Evolutionary conservation across 2,888 invertebrate genomes (phyloP).

Genomic region (Drosophila anomalata): DNA sequence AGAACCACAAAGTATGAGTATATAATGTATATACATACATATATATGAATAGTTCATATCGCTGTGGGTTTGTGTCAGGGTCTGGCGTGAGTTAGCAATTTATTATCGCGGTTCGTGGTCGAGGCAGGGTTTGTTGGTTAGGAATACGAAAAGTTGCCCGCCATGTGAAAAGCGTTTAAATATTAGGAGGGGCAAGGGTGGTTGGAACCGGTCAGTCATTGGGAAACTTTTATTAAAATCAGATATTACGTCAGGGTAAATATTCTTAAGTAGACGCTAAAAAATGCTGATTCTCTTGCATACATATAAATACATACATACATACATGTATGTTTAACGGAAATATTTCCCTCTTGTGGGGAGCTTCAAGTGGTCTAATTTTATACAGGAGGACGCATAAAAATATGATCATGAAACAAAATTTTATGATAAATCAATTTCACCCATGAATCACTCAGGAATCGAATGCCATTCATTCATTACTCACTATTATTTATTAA

Average conservation of each 20-base stretch:
- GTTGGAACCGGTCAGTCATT: slow-evolving; percentile 14
- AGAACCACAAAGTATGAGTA: slow-evolving; percentile 6
- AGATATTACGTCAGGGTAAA: slow-evolving; percentile 15
- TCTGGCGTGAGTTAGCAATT: slow-evolving; percentile 32
- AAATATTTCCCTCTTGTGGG: slow-evolving; percentile 9
- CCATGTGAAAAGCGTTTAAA: slow-evolving; percentile 3
- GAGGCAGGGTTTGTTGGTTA: slow-evolving; percentile 30
- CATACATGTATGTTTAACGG: not conserved
- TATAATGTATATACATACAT: not conserved
- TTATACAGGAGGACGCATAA: slow-evolving; percentile 9
- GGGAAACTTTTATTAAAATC: slow-evolving; percentile 12
- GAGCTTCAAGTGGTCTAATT: slow-evolving; percentile 7
- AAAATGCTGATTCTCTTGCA: slow-evolving; percentile 6
- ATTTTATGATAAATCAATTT: not conserved
- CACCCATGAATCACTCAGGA: not conserved
- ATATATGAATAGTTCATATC: not conserved
- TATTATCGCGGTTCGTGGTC: slow-evolving; percentile 35
- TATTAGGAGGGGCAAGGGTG: not conserved
- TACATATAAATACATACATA: not conserved
- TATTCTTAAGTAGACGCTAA: slow-evolving; percentile 4
- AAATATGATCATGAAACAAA: not conserved
- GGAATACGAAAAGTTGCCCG: slow-evolving; percentile 21
- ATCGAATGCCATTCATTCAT: not conserved
- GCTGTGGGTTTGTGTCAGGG: slow-evolving; percentile 1
- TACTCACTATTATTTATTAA: not conserved